Conservation (phyloP, 2,797 vertebrate species). For the Phrynocephalus guinanensis region DNA sequence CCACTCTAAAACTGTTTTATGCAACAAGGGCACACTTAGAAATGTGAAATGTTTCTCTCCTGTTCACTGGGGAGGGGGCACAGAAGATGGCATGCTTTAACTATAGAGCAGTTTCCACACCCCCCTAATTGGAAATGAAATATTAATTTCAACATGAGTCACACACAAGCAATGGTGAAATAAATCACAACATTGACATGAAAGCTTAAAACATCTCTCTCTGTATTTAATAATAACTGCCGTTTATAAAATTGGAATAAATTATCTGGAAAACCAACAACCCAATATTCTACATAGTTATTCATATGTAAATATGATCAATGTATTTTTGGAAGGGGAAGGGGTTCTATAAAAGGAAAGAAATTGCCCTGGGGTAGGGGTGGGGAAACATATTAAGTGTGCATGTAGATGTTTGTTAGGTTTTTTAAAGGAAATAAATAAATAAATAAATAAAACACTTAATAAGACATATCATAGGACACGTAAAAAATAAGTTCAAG, state of each 20-base stretch:
- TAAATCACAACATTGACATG: neutral
- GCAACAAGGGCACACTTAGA: neutral
- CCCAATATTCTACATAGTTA: neutral
- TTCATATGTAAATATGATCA: too few species aligned
- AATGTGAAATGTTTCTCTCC: neutral
- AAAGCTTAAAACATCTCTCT: too few species aligned
- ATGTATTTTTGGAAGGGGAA: too few species aligned
- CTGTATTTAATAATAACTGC: neutral
- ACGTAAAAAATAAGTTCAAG: too few species aligned
- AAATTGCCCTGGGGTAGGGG: too few species aligned
- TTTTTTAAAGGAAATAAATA: too few species aligned
- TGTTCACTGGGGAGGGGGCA: neutral
- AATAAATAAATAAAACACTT: too few species aligned
- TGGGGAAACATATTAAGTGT: too few species aligned
- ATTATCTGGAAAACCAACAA: neutral
- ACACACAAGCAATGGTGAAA: neutral
- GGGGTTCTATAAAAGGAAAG: too few species aligned
- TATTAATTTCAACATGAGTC: neutral
- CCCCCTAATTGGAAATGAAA: neutral
- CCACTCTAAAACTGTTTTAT: neutral
- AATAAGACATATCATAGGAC: too few species aligned
- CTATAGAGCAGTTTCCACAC: too few species aligned
- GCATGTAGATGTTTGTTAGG: too few species aligned
- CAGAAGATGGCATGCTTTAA: neutral
- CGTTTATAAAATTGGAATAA: neutral